Conservation (phyloP, 2,888 invertebrate genomes). For the Erebia ligea region DNA sequence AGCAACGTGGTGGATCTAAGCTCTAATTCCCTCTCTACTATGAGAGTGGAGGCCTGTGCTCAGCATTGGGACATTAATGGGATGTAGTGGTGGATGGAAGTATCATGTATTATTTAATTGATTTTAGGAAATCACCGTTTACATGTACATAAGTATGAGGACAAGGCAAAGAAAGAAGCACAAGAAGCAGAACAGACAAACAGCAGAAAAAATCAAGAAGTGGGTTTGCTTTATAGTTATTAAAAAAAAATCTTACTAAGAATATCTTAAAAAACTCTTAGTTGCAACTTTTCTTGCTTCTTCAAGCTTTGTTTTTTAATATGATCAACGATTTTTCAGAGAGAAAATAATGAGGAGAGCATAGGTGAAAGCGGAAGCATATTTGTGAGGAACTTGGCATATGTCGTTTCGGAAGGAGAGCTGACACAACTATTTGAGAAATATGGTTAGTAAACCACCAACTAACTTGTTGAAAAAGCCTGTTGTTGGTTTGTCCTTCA, state of each 20-base stretch:
- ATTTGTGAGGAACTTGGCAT: slow-evolving; percentile 95
- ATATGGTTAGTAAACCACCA: slow-evolving; percentile 84
- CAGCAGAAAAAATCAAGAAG: slow-evolving; percentile 67
- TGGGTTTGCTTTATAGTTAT: slow-evolving; percentile 38
- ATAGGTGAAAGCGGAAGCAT: slow-evolving; percentile 96
- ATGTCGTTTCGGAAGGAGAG: slow-evolving; percentile 93
- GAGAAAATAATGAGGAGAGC: slow-evolving; percentile 86
- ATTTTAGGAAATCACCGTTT: slow-evolving; percentile 72
- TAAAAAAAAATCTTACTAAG: not conserved
- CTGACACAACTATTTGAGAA: slow-evolving; percentile 91
- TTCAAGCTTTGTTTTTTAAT: not conserved
- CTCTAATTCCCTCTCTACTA: too few species aligned
- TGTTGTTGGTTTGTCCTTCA: too few species aligned
- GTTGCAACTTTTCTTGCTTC: too few species aligned
- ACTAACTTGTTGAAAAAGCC: too few species aligned
- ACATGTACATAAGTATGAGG: slow-evolving; percentile 73
- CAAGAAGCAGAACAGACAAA: slow-evolving; percentile 64
- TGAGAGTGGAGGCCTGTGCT: too few species aligned
- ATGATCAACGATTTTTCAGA: slow-evolving; percentile 50
- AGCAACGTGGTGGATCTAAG: too few species aligned
- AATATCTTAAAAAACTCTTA: not conserved
- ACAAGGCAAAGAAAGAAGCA: slow-evolving; percentile 63
- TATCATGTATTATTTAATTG: not conserved
- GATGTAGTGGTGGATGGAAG: too few species aligned
- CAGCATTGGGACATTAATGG: too few species aligned